Conservation (phyloP, 1,140 invertebrate genomes). For the Atta cephalotes region DNA sequence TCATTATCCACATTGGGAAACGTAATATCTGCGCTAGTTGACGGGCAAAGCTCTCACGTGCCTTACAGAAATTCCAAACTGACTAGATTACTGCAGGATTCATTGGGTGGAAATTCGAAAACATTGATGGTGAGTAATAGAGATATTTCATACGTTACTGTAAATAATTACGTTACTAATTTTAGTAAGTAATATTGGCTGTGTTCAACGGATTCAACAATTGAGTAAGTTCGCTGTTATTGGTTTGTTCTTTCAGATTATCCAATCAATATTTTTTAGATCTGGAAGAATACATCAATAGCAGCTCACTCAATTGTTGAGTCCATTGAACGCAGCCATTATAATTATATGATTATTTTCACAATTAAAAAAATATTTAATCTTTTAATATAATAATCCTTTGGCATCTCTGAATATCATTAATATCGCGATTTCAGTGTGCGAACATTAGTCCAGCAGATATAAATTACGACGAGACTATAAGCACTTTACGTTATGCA, state of each 20-base stretch:
- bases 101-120: constrained; percentile 98
- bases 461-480: constrained; percentile 98
- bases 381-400: too few species aligned
- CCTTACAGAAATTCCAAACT: constrained; percentile 98
- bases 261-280: too few species aligned
- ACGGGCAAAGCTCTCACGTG: constrained; percentile 97
- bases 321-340: too few species aligned
- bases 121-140: constrained; percentile 93
- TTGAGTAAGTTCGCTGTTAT: too few species aligned
- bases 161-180: constrained; percentile 6
- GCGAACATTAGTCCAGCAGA: constrained; percentile 98
- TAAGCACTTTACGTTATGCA: constrained; percentile 98
- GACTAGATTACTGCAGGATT: constrained; percentile 97
- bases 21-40: constrained; percentile 97
- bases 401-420: not conserved
- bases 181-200: constrained; percentile 22
- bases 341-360: constrained; percentile 13
- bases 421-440: constrained; percentile 86
- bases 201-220: too few species aligned
- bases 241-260: too few species aligned
- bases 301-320: too few species aligned
- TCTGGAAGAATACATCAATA: too few species aligned
- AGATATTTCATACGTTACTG: not conserved
- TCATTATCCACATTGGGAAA: constrained; percentile 97
- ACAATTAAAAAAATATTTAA: not conserved